Percentiles rank a stretch among this genome's conserved stretches.
phyloP scores from a whole-genome alignment of 2,113 vertebrate species.

The Formicarius rufipectus region DNA sequence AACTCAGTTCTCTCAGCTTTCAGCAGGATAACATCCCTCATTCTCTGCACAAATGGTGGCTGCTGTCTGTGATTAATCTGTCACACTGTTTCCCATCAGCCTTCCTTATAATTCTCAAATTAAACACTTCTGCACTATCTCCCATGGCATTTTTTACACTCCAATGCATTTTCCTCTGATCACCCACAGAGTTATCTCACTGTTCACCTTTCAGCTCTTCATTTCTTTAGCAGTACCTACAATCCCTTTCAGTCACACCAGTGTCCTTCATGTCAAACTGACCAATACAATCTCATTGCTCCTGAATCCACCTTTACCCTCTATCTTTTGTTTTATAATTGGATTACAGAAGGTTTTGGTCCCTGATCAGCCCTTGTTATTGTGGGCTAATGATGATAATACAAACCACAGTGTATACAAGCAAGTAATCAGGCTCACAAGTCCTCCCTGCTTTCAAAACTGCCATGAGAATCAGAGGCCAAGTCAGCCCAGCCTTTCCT shows the following conservation, averaged over 20 bases:
- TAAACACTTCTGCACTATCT: background rate
- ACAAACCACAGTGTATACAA: fast-evolving
- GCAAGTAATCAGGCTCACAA: background rate
- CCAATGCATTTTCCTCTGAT: fast-evolving
- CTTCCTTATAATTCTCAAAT: background rate
- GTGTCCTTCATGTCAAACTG: background rate
- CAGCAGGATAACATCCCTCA: background rate
- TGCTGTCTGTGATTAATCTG: background rate
- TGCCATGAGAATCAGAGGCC: background rate
- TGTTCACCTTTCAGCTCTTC: background rate
- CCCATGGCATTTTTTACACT: background rate
- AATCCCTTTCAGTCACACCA: background rate
- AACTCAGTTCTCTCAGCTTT: background rate
- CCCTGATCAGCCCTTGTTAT: background rate
- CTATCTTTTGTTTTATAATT: background rate
- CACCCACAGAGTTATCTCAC: fast-evolving
- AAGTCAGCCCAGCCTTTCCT: background rate
- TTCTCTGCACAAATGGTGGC: background rate
- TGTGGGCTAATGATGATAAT: background rate
- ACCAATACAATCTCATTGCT: background rate
- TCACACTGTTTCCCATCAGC: background rate
- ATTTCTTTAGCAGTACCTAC: background rate
- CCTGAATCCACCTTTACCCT: background rate
- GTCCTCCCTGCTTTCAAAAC: background rate
- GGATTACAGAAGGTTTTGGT: background rate